Evolutionary conservation across 1,140 invertebrate genomes (phyloP).

Genomic region (Aphis gossypii): DNA sequence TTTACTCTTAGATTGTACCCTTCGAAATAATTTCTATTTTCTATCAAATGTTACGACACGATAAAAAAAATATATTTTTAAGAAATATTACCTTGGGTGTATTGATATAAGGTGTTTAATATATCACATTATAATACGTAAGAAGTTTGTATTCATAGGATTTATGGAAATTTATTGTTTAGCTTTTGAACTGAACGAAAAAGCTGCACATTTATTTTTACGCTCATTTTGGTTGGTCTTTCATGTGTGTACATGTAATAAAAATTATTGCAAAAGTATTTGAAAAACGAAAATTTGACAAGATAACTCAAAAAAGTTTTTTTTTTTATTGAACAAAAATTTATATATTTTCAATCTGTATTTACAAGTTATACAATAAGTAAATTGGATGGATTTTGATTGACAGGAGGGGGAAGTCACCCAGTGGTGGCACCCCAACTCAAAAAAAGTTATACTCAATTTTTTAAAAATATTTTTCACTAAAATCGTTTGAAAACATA

Average conservation of each 20-base stretch:
- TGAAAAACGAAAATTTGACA: background rate
- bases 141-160: background rate
- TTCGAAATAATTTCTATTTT: background rate
- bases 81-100: background rate
- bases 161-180: background rate
- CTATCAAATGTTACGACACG: background rate
- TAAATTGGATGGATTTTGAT: too few species aligned
- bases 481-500: background rate
- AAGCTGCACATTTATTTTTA: background rate
- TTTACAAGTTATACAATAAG: too few species aligned
- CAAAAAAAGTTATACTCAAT: background rate
- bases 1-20: background rate
- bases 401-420: too few species aligned
- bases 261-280: background rate
- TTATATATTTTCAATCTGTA: too few species aligned
- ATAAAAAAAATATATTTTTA: background rate
- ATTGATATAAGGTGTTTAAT: background rate
- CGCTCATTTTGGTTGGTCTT: background rate
- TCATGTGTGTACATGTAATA: background rate
- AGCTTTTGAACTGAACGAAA: background rate
- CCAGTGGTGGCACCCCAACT: too few species aligned
- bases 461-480: background rate
- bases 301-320: background rate
- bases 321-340: too few species aligned
- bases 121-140: background rate